phyloP scores from a whole-genome alignment of 2,888 invertebrate genomes.

The Apotomis betuletana region DNA sequence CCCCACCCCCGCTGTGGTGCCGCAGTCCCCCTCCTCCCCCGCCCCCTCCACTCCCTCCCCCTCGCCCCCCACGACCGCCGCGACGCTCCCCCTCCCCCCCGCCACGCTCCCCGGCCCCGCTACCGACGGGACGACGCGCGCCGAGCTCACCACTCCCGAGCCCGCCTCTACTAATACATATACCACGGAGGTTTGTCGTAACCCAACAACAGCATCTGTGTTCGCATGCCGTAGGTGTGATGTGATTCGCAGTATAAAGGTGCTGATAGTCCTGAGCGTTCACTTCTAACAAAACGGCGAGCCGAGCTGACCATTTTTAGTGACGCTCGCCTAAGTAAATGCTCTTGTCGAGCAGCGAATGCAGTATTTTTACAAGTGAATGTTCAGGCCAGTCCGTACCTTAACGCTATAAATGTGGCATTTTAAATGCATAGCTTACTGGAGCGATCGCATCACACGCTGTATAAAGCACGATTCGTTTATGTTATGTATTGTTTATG shows the following conservation, averaged over 20 bases:
- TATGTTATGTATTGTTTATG: conserved; percentile 4
- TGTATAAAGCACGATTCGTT: conserved; percentile 8
- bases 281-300: too few relatives aligned
- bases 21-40: conserved; percentile 1
- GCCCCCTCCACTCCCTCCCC: conserved; percentile 33
- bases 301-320: too few relatives aligned
- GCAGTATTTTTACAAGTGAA: too few relatives aligned
- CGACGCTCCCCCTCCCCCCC: conserved; percentile 45
- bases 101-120: conserved; percentile 47
- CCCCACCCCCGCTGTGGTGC: conserved; percentile 42
- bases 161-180: conserved; percentile 74
- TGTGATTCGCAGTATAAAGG: conserved; percentile 41
- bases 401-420: background rate
- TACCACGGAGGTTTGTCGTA: conserved; percentile 81
- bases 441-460: conserved; percentile 15
- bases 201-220: conserved; percentile 65
- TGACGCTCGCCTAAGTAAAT: too few relatives aligned
- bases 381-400: too few relatives aligned
- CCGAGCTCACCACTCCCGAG: conserved; percentile 66
- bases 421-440: conserved; percentile 1
- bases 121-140: conserved; percentile 63
- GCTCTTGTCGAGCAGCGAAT: too few relatives aligned
- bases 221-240: conserved; percentile 53
- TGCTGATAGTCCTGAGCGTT: too few relatives aligned
- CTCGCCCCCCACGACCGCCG: conserved; percentile 41